Evolutionary conservation across 2,888 invertebrate species (phyloP), one percentile per base, ranked within the genome.

Genomic region (Troglohyphantes excavatus): DNA sequence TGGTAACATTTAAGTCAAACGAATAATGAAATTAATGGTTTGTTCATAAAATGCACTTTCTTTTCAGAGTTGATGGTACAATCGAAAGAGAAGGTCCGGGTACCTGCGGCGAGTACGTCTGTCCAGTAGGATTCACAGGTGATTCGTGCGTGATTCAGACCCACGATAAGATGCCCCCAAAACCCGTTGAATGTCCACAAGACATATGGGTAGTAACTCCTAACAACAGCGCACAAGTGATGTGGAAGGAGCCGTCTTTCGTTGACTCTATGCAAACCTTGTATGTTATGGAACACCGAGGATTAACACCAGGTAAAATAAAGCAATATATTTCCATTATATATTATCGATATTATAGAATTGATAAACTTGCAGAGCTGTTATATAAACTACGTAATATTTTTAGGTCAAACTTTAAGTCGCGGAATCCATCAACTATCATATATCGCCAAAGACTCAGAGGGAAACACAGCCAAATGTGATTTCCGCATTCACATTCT

Each of bases 131-230:
- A 67, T 98, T 97, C 93, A 95, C 96, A 6, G 98, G 98, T 82
- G 93, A 95, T 61, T 96, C 97, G 93, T 98, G 98, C 93, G 96
- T 96, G 92, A 96, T 97, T 92, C 93, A 97, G 89, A 96, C 96
- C 93, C 95, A 96, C 17, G 97, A 97, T 93, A 98, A 98, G 93
- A 95, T 95, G 92, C 95, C 98, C 91, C 98, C 98, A 7, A 95
- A 95, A 92, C 96, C 97, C 0, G 97, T 97, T 91, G 96, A 97
- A 92, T 98, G 98, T 92, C 98, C 98, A 6, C 97, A 97, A 17
- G 98, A 98, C 94, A 94, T 98, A 78, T 98, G 98, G 97, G 96
- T 98, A 0, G 97, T 98, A 92, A 97, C 97, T 9, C 96, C 96
- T 93, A 98, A 98, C 92, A 98, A 97, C 79, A 97, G 98, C 0